These are phyloP conservation scores for Mycetomoellerius zeteki DNA, from an alignment of 1,140 invertebrate species.

Conservation along the genomic window DNA sequence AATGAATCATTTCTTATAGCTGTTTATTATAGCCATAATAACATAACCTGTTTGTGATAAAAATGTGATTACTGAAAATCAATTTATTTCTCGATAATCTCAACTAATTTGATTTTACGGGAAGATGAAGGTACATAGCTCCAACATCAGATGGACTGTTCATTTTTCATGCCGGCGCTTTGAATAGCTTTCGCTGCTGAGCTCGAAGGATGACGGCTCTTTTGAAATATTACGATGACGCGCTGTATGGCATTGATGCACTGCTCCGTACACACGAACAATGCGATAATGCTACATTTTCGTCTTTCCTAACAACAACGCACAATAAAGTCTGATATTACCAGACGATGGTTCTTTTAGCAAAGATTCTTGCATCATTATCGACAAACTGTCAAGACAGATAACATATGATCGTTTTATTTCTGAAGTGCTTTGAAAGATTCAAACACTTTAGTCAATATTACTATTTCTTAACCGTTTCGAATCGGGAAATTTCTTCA, in stretches of 20 bases:
- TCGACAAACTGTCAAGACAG: constrained; percentile 34
- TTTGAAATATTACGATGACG: constrained; percentile 74
- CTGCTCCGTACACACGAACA: constrained; percentile 25
- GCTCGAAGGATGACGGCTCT: constrained; percentile 70
- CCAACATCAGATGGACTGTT: constrained; percentile 59
- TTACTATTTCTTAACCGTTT: background rate
- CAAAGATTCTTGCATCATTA: background rate
- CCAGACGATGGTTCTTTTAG: constrained; percentile 1
- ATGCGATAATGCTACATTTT: constrained; percentile 34
- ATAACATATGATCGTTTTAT: constrained; percentile 16
- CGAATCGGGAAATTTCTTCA: background rate
- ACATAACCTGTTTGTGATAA: background rate
- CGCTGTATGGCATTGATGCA: constrained; percentile 64
- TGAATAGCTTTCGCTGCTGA: constrained; percentile 68
- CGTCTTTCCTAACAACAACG: constrained; percentile 24
- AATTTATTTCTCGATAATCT: constrained; percentile 37
- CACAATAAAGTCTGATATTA: constrained; percentile 21
- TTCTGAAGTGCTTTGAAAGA: constrained; percentile 12
- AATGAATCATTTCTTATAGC: background rate
- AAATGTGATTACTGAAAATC: constrained; percentile 27
- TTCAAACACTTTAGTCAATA: constrained; percentile 15
- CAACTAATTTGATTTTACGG: background rate
- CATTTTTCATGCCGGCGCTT: constrained; percentile 71
- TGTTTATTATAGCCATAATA: background rate
- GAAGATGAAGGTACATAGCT: constrained; percentile 48